These are phyloP conservation scores for Xylocampa areola DNA, from an alignment of 2,888 invertebrate species.

Conservation along the genomic window DNA sequence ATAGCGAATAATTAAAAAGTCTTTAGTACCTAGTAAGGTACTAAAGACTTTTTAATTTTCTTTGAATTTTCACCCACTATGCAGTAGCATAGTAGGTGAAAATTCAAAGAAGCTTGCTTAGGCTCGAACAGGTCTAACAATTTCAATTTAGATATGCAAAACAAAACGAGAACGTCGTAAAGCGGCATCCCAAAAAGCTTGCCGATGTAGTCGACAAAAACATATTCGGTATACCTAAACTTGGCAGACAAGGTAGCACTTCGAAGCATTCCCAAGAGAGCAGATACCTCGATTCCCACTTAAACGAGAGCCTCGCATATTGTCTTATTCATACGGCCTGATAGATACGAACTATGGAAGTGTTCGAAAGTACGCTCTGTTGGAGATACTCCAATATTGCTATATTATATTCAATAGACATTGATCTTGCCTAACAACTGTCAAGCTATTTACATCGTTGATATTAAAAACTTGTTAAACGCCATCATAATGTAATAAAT, in stretches of 20 bases:
- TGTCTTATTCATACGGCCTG: constrained; percentile 56
- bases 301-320: constrained; percentile 46
- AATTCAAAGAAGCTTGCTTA: not conserved
- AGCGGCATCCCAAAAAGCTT: constrained; percentile 6
- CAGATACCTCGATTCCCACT: constrained; percentile 51
- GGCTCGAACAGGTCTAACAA: constrained; percentile 8
- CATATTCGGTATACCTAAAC: constrained; percentile 15
- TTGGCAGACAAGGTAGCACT: constrained; percentile 29
- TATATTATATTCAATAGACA: constrained; percentile 35
- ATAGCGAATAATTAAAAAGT: not conserved
- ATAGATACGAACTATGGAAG: constrained; percentile 33
- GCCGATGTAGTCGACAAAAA: constrained; percentile 20
- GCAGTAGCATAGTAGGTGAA: not conserved
- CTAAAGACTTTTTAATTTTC: too few relatives aligned
- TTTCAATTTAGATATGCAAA: constrained; percentile 54
- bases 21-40: not conserved
- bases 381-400: constrained; percentile 16
- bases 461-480: too few relatives aligned
- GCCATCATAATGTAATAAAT: too few relatives aligned
- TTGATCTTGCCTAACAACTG: constrained; percentile 27
- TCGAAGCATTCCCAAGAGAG: constrained; percentile 33
- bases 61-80: too few relatives aligned
- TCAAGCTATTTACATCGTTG: too few relatives aligned
- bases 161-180: constrained; percentile 15
- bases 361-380: constrained; percentile 18